A percentile compares a stretch with the other conserved stretches of the same genome.
phyloP scores from a whole-genome alignment of 2,797 vertebrate species.

The Leptoclinus maculatus region DNA sequence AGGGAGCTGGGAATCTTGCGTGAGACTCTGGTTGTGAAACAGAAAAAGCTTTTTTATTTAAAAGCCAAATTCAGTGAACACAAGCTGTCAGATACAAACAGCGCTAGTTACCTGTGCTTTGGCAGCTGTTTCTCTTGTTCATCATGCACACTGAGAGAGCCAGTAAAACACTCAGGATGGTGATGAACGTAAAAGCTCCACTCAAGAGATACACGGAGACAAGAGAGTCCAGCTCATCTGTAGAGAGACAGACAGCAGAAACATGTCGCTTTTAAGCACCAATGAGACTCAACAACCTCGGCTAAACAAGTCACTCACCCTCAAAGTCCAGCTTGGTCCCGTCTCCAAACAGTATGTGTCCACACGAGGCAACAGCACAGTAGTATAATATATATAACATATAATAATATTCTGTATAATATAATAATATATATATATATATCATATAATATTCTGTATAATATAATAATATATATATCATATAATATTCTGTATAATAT shows the following conservation, averaged over 20 bases:
- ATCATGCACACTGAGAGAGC: background rate
- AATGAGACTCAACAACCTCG: background rate
- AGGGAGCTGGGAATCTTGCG: background rate
- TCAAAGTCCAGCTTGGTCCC: background rate
- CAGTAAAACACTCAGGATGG: conserved; percentile 30
- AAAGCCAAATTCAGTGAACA: background rate
- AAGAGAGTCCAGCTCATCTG: background rate
- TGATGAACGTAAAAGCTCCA: conserved; percentile 24
- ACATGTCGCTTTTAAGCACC: background rate
- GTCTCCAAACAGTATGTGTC: no score
- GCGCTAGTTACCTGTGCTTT: conserved; percentile 15
- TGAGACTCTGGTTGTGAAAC: background rate
- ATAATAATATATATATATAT: no score
- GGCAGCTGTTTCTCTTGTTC: background rate
- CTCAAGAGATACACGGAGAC: conserved; percentile 30
- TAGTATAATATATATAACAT: no score
- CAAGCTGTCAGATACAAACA: background rate
- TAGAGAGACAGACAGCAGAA: background rate
- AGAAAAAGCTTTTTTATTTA: background rate
- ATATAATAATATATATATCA: no score
- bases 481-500: no score
- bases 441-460: no score
- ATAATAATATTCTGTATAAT: no score
- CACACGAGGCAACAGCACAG: no score
- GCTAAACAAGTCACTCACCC: background rate